Percentiles rank a stretch among this genome's conserved stretches.
Conservation (phyloP, 2,113 vertebrate species). For the zebrafish (Danio rerio) region GRCz12tu NC_133180.1:11528001-11528500, state of each 20-base stretch:
- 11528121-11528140: conserved; percentile 26
- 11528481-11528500: too few species aligned
- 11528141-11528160: conserved; percentile 8
- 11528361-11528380: conserved; percentile 48
- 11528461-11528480: neutral
- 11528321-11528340: conserved; percentile 48
- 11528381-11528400: conserved; percentile 35
- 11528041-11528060: conserved; percentile 21
- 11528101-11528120: conserved; percentile 16
- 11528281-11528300: conserved; percentile 49
- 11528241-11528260: conserved; percentile 50
- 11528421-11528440: conserved; percentile 23
- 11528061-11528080: conserved; percentile 8
- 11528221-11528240: conserved; percentile 51
- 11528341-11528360: conserved; percentile 2
- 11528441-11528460: conserved; percentile 30
- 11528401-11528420: conserved; percentile 22
- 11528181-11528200: conserved; percentile 48
- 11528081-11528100: conserved; percentile 13
- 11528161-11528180: conserved; percentile 52
- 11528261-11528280: conserved; percentile 58
- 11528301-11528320: conserved; percentile 33
- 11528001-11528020: neutral
- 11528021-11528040: neutral
- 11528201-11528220: conserved; percentile 55